Evolutionary conservation across 2,888 invertebrate genomes (phyloP).

Genomic region (Pocota personata): DNA sequence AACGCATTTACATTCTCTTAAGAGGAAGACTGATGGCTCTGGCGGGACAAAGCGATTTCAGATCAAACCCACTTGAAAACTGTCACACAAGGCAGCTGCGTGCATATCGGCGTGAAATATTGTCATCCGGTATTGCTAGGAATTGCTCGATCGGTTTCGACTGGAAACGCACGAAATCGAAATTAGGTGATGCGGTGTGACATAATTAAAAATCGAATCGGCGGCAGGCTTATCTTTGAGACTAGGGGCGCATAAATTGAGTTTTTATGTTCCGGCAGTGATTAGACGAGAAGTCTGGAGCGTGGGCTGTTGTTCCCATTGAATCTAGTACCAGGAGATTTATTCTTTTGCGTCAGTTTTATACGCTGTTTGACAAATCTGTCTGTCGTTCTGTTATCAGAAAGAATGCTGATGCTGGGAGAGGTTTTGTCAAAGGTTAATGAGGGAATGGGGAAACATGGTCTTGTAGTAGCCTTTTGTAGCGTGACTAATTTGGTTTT

Average conservation of each 20-base stretch:
- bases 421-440: slow-evolving; percentile 29
- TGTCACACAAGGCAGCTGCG: slow-evolving; percentile 32
- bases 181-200: slow-evolving; percentile 57
- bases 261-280: slow-evolving; percentile 40
- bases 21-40: slow-evolving; percentile 34
- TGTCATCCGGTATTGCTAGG: slow-evolving; percentile 46
- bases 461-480: slow-evolving; percentile 4
- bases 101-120: slow-evolving; percentile 56
- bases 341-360: slow-evolving; percentile 26
- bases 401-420: neutral
- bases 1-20: slow-evolving; percentile 42
- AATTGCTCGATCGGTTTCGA: slow-evolving; percentile 10
- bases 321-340: slow-evolving; percentile 1
- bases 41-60: slow-evolving; percentile 35
- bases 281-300: slow-evolving; percentile 27
- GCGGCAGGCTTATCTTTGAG: slow-evolving; percentile 44
- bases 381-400: slow-evolving; percentile 3
- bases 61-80: slow-evolving; percentile 40
- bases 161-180: slow-evolving; percentile 24
- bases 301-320: slow-evolving; percentile 34
- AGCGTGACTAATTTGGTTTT: slow-evolving; percentile 55
- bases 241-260: slow-evolving; percentile 53
- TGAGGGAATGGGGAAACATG: slow-evolving; percentile 8
- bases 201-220: slow-evolving; percentile 55
- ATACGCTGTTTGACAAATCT: slow-evolving; percentile 47